Base-by-base conservation (phyloP, 1,140 invertebrate species). In the Orchesella cincta region DNA sequence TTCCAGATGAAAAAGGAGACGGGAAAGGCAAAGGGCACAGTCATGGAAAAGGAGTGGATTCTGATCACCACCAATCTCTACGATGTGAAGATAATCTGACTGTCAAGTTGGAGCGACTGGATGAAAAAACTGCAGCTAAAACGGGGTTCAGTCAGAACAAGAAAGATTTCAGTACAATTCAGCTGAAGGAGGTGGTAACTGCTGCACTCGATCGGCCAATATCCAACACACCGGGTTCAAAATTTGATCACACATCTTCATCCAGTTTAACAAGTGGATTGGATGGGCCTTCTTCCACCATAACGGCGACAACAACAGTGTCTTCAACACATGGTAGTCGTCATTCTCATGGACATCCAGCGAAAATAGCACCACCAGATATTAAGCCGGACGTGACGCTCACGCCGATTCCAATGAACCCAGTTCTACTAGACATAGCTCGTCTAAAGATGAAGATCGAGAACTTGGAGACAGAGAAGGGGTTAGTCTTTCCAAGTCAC, bases 371-470 rank as follows among this genome's bases (percentile, higher is more conserved):
- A 36, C 81, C 81, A 1, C 81, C 81, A 0, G 80, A 81, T 71
- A 81, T 82, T 23, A 81, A 81, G 70, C 81, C 81, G 0, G 79
- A 82, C 57, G 81, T 82, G 0, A 82, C 81, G 2, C 51, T 82
- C 1, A 82, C 81, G 28, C 81, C 81, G 0, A 82, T 80, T 54
- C 72, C 26, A 62, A 67, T 67, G 62, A 67, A 67, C 8, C 62
- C 62, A 67, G 62, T 33, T 67, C 62, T 14, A 67, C 26, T 67
- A 29, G 62, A 33, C 62, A 67, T 33, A 29, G 62, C 23, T 16
- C 71, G 5, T 74, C 76, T 3, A 77, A 73, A 5, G 76, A 77
- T n/a, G 76, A 77, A 20, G 72, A 73, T 29, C 73, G 76, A 73
- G 28, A 70, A 70, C 14, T 39, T 74, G 52, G 31, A 14, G 73